Evolutionary conservation across 2,113 vertebrate species (phyloP), one percentile per base, ranked within the genome.

Genomic region (Istiophorus platypterus): DNA sequence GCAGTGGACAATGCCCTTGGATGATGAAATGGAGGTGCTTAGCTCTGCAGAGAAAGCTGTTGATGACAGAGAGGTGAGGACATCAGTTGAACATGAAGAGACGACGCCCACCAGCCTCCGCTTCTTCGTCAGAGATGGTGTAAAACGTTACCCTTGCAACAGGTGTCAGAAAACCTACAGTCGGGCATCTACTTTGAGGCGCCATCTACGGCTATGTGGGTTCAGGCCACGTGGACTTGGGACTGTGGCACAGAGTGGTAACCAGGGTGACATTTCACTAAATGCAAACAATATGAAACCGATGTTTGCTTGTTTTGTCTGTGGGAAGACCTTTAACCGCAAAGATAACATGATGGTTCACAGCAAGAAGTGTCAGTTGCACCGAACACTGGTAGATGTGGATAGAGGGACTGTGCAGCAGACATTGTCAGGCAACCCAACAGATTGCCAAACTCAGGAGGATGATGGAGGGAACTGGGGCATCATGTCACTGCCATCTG

Each of bases 401-500:
- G 78, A 67, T 2, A 41, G 71, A 31, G 79, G 49, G 37, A 27
- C 73, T 9, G 13, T 68, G 26, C 87, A 86, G 68, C 82, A 61
- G 29, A 85, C 51, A 26, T 14, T 65, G 47, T 22, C 87, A 18
- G 74, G 66, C 37, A 69, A 27, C 15, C 47, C 80, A 49, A 17
- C 81, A 13, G 85, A 89, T 2, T 4, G 52, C 58, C 68, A 73
- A 45, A 72, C 49, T 18, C 68, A 81, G 47, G 86, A 81, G 62
- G 85, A 92, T 4, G 86, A 89, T 4, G 76, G 82, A 7, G 63
- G 82, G 24, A 94, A 85, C 83, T 95, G 95, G 95, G 94, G 93
- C 26, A 94, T 95, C 68, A 95, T 95, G 95, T 95, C 95, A 3
- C 82, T 96, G 47, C 95, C 95, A 22, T 92, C 94, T 0, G 94